Conservation (phyloP, 2,888 invertebrate species). For the Nasonovia ribisnigri region DNA sequence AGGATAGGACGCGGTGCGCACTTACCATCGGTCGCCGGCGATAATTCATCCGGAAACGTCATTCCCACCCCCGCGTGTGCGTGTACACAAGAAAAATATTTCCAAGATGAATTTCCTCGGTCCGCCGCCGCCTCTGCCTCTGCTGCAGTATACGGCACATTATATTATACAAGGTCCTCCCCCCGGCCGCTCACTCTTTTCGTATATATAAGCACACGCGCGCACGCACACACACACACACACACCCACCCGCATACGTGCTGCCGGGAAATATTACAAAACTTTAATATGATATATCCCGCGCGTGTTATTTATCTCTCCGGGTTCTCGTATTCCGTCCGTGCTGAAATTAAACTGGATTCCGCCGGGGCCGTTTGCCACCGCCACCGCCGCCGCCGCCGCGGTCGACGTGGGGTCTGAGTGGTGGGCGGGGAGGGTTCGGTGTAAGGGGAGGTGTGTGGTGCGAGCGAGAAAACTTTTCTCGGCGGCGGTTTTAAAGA, state of each 20-base stretch:
- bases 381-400: too few species aligned
- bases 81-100: constrained; percentile 63
- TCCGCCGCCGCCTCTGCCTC: constrained; percentile 9
- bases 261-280: constrained; percentile 64
- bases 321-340: constrained; percentile 39
- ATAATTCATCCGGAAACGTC: constrained; percentile 65
- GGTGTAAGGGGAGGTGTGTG: background rate
- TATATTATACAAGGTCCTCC: constrained; percentile 3
- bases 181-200: constrained; percentile 1
- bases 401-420: background rate
- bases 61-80: constrained; percentile 42
- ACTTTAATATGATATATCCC: constrained; percentile 65
- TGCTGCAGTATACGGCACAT: background rate
- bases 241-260: background rate
- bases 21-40: constrained; percentile 64
- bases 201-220: constrained; percentile 24
- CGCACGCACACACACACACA: background rate
- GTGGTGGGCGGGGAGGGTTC: background rate
- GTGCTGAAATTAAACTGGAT: constrained; percentile 64
- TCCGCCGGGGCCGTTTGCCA: constrained; percentile 57
- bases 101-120: constrained; percentile 63
- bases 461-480: constrained; percentile 55
- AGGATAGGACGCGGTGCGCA: constrained; percentile 26
- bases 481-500: constrained; percentile 58
- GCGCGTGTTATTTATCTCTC: constrained; percentile 63